Percentiles rank a stretch among this genome's conserved stretches.
Evolutionary conservation across 2,797 vertebrate genomes (phyloP).

Genomic region (Dendrocincla fuliginosa): DNA sequence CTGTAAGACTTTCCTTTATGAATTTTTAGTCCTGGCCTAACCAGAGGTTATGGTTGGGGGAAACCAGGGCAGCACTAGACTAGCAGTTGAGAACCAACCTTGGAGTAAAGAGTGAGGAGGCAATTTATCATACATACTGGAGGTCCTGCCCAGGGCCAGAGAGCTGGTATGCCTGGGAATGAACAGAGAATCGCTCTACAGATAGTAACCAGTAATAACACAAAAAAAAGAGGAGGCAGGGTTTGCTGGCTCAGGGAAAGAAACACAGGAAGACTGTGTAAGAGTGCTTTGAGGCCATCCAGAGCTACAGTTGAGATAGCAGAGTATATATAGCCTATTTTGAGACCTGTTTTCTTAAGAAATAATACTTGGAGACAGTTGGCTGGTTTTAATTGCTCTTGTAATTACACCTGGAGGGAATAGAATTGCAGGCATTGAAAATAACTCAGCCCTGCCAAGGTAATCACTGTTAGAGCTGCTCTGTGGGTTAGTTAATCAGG

Average conservation of each 20-base stretch:
- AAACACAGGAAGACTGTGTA: background rate
- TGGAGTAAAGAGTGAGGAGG: background rate
- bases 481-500: background rate
- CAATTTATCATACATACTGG: background rate
- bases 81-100: background rate
- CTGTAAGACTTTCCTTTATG: background rate
- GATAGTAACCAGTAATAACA: background rate
- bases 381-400: slow-evolving; percentile 46
- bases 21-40: background rate
- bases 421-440: slow-evolving; percentile 33
- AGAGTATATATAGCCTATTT: slow-evolving; percentile 6
- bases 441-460: slow-evolving; percentile 34
- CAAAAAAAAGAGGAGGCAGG: background rate
- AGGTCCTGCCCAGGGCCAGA: background rate
- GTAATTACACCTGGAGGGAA: slow-evolving; percentile 60
- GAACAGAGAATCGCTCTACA: background rate
- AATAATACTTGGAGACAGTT: slow-evolving; percentile 45
- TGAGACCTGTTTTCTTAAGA: background rate
- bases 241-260: background rate
- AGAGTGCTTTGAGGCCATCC: background rate
- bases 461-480: slow-evolving; percentile 19
- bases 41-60: background rate
- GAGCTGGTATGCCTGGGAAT: background rate
- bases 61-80: background rate
- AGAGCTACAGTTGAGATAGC: background rate